Evolutionary conservation across 1,140 invertebrate species (phyloP), one percentile per base, ranked within the genome.

Genomic region (Drosophila rhopaloa): DNA sequence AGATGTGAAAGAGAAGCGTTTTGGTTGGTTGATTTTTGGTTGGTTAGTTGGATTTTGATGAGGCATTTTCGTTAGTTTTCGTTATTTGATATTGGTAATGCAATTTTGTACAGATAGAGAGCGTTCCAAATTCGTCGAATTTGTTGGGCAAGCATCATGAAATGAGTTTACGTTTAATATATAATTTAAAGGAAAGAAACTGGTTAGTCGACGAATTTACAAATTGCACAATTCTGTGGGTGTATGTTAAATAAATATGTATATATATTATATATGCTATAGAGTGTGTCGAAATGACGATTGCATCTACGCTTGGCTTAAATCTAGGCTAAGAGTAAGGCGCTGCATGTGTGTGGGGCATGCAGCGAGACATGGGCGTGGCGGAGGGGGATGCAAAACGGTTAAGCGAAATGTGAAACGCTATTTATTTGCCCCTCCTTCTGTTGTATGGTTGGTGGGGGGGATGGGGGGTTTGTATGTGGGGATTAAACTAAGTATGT

Each of bases 131-230:
- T 88, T 80, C 83, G 80, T 71, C 84, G 84, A 88, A 88, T 89
- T 89, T 78, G 81, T 89, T 81, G 86, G 76, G 85, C 81, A 89
- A 89, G 85, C 84, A 90, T 75, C 81, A 89, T 89, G 84, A 89
- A 81, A 89, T 90, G 80, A 58, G 44, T 80, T 89, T 85, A 85
- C 59, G 77, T 61, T 70, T 66, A 38, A 65, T 59, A 60, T 51
- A 78, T 79, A 50, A 71, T 71, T 76, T 76, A 56, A 79, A 79
- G 66, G 50, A 79, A 72, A 78, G 68, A 79, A 77, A 70, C 58
- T 58, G 46, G 57, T 84, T 81, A 77, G 82, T 84, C 48, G 73
- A 61, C 57, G 62, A 63, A 57, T 71, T 63, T 56, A 71, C 66
- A 72, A 71, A 66, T 73, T 73, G 57, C 59, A 56, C 46, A 55